phyloP scores from a whole-genome alignment of 1,140 invertebrate genomes.

The Pantala flavescens region DNA sequence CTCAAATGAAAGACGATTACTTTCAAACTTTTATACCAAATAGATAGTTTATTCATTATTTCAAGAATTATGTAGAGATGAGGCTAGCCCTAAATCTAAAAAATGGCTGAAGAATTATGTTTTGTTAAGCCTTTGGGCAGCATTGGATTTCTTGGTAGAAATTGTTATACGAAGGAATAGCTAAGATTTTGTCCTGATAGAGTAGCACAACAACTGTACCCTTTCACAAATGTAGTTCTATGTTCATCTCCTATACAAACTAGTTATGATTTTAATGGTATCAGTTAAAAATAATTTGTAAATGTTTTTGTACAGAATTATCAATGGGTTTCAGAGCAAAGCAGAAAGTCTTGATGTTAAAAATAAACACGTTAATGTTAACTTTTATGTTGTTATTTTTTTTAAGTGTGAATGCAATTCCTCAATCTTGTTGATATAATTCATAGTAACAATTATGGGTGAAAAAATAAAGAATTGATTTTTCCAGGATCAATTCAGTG shows the following conservation, averaged over 20 bases:
- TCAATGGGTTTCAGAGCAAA: not conserved
- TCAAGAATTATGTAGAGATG: not conserved
- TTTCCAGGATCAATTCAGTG: too few species aligned
- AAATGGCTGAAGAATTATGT: not conserved
- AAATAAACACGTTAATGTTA: constrained; percentile 8
- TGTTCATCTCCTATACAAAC: not conserved
- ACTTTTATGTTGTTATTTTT: not conserved
- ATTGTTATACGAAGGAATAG: not conserved
- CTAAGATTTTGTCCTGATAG: not conserved
- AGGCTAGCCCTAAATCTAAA: not conserved
- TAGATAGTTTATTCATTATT: not conserved
- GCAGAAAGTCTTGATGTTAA: constrained; percentile 5
- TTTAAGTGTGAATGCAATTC: too few species aligned
- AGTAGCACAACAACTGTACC: not conserved
- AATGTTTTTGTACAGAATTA: constrained; percentile 5
- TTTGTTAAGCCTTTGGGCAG: not conserved
- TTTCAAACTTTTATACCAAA: not conserved
- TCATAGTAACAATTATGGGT: too few species aligned
- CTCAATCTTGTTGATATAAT: too few species aligned
- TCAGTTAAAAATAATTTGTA: not conserved
- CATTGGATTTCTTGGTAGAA: not conserved
- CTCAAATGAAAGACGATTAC: not conserved
- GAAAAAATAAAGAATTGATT: too few species aligned
- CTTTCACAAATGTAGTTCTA: not conserved
- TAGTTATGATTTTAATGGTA: not conserved